These are phyloP conservation scores for Crenuchus spilurus DNA, from an alignment of 2,797 vertebrate species.

Conservation along the genomic window DNA sequence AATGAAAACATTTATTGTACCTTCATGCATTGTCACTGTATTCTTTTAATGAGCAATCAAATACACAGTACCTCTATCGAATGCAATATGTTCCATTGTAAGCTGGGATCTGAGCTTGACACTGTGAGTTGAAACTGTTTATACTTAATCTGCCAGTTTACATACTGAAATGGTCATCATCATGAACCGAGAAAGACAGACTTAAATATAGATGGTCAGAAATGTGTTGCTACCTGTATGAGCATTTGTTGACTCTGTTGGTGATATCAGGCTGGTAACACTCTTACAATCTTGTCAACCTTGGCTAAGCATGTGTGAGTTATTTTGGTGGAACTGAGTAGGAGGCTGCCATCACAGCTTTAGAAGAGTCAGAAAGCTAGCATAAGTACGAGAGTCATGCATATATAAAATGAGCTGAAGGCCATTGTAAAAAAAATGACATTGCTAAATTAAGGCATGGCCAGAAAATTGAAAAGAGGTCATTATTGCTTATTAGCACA, in stretches of 20 bases:
- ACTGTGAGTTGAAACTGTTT: neutral
- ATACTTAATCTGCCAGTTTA: neutral
- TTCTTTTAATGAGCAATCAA: too few species aligned
- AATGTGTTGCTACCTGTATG: neutral
- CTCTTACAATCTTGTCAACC: conserved; percentile 5
- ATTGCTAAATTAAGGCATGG: neutral
- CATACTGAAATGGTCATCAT: neutral
- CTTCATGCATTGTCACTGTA: too few species aligned
- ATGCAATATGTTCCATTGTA: neutral
- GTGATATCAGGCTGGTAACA: neutral
- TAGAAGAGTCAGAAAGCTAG: neutral
- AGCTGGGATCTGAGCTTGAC: neutral
- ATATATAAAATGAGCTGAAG: neutral
- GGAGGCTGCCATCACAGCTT: neutral
- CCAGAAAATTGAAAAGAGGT: neutral
- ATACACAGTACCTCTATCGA: too few species aligned
- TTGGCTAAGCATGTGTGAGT: conserved; percentile 9
- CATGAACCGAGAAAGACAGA: neutral
- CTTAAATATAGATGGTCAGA: conserved; percentile 8
- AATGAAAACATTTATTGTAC: too few species aligned
- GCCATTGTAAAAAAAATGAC: neutral
- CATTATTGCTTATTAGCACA: neutral
- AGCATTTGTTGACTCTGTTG: neutral
- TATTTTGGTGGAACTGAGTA: neutral
- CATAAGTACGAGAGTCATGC: neutral